These are phyloP conservation scores for Pseudocheirus occidentalis DNA, from an alignment of 2,797 vertebrate genomes.

Conservation along the genomic window DNA sequence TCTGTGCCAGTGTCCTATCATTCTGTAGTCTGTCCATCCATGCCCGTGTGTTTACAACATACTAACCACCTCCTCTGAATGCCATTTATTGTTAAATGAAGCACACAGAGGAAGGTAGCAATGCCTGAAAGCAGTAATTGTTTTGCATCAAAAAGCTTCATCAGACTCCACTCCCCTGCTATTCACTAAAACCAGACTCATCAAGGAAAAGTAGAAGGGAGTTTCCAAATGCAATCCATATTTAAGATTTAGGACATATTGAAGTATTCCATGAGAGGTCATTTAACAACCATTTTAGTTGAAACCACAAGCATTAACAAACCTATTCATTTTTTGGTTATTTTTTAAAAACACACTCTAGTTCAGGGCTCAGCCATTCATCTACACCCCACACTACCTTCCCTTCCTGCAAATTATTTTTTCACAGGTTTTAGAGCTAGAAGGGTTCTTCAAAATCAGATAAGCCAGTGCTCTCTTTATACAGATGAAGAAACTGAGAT, in stretches of 20 bases:
- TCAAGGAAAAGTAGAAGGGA: not conserved
- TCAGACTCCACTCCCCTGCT: not conserved
- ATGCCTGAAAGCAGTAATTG: not conserved
- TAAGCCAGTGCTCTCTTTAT: not conserved
- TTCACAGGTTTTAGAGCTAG: not conserved
- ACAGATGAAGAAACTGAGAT: not conserved
- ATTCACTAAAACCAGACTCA: not conserved
- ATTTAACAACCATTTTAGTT: not conserved
- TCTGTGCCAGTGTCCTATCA: constrained; percentile 14
- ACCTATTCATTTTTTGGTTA: not conserved
- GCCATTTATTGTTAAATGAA: not conserved
- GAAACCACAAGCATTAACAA: not conserved
- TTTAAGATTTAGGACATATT: not conserved
- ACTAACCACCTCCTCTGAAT: constrained; percentile 2
- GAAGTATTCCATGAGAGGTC: not conserved
- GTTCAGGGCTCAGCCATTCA: not conserved
- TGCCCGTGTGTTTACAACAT: not conserved
- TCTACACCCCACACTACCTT: not conserved
- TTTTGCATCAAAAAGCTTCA: not conserved
- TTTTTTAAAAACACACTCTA: not conserved
- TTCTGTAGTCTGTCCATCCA: not conserved
- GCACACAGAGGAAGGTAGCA: constrained; percentile 4
- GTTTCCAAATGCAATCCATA: not conserved
- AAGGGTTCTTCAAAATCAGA: not conserved
- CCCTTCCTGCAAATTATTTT: not conserved